Evolutionary conservation across 2,113 vertebrate species (phyloP).

Genomic region (Charadrius vociferus): DNA sequence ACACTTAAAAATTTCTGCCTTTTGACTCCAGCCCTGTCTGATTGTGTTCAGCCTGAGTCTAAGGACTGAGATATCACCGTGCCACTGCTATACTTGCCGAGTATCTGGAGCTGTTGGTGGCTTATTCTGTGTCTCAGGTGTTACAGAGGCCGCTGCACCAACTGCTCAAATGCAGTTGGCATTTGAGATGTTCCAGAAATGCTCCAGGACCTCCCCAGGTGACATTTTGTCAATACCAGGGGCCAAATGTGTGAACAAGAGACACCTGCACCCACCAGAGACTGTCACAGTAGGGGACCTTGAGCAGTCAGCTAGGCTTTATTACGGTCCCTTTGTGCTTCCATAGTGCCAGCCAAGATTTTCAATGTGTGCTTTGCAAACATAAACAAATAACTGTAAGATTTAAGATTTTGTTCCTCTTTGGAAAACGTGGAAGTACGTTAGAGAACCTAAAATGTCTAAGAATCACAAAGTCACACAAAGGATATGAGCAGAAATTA

Average conservation of each 20-base stretch:
- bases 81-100: not conserved
- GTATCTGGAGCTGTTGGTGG: not conserved
- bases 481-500: not conserved
- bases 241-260: not conserved
- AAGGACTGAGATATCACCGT: fast-evolving
- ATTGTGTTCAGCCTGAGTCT: not conserved
- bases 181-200: not conserved
- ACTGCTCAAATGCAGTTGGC: not conserved
- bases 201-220: not conserved
- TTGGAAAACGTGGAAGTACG: not conserved
- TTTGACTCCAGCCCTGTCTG: not conserved
- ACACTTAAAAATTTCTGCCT: not conserved
- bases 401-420: not conserved
- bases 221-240: not conserved
- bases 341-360: not conserved
- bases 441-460: not conserved
- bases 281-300: not conserved
- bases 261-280: not conserved
- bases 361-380: not conserved
- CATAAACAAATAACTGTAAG: not conserved
- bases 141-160: not conserved
- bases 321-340: not conserved
- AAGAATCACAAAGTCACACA: not conserved
- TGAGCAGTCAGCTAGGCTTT: not conserved
- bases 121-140: not conserved